These are phyloP conservation scores for Parnassius smintheus DNA, from an alignment of 2,888 invertebrate genomes.

Conservation along the genomic window DNA sequence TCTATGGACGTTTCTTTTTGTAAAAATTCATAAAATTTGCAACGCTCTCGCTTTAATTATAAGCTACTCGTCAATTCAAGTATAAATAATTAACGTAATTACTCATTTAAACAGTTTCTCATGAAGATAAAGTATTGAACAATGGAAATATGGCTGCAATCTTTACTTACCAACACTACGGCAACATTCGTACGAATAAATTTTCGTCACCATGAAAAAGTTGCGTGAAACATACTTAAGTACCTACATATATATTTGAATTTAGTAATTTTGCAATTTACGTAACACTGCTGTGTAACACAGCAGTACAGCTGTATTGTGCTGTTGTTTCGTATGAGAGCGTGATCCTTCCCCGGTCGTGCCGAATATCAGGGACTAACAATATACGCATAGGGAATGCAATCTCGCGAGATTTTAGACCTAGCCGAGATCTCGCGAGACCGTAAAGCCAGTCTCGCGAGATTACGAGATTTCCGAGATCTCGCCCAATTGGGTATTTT, in stretches of 20 bases:
- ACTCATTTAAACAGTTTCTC: constrained; percentile 22
- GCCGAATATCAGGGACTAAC: too few species aligned
- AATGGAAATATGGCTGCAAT: constrained; percentile 15
- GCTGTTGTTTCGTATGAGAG: too few species aligned
- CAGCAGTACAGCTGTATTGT: too few species aligned
- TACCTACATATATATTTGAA: background rate
- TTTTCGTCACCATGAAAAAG: constrained; percentile 8
- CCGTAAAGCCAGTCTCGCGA: too few species aligned
- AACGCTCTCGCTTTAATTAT: constrained; percentile 16
- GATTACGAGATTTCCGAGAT: too few species aligned
- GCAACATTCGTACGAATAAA: constrained; percentile 17
- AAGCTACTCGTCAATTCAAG: constrained; percentile 10
- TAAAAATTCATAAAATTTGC: background rate
- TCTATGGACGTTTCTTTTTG: too few species aligned
- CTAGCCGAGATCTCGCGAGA: too few species aligned
- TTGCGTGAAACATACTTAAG: constrained; percentile 5
- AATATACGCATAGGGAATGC: too few species aligned
- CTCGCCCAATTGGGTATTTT: too few species aligned
- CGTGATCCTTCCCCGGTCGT: too few species aligned
- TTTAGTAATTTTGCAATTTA: constrained; percentile 7
- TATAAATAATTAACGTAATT: constrained; percentile 23
- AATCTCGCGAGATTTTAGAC: too few species aligned
- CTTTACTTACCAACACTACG: constrained; percentile 3
- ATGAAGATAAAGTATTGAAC: constrained; percentile 25
- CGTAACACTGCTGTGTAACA: too few species aligned